Conservation (phyloP, 2,888 invertebrate species). For the Mythimna vitellina region DNA sequence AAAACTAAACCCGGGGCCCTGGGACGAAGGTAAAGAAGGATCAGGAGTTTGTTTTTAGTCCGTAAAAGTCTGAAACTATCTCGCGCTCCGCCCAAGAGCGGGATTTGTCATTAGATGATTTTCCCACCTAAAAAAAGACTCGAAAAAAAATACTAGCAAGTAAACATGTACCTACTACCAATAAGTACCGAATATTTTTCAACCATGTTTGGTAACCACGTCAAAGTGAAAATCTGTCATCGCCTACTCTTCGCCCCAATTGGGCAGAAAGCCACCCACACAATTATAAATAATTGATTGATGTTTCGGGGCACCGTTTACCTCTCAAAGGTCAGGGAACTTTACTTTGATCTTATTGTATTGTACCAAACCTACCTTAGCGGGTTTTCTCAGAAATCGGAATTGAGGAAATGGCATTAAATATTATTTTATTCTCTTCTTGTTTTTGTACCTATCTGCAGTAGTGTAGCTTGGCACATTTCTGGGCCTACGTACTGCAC, state of each 20-base stretch:
- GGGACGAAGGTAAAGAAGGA: too few relatives aligned
- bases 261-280: slow-evolving; percentile 7
- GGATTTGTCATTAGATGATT: too few relatives aligned
- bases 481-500: too few relatives aligned
- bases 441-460: background rate
- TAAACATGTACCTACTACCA: too few relatives aligned
- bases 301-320: slow-evolving; percentile 8
- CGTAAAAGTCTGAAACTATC: too few relatives aligned
- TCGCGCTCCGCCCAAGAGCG: too few relatives aligned
- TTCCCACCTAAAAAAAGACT: too few relatives aligned
- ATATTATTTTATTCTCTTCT: background rate
- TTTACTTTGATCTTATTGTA: slow-evolving; percentile 16
- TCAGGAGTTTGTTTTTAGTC: too few relatives aligned
- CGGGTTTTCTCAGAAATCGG: background rate
- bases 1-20: too few relatives aligned
- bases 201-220: background rate
- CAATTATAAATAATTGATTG: slow-evolving; percentile 35
- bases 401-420: background rate
- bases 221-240: slow-evolving; percentile 1
- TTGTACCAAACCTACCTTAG: slow-evolving; percentile 13
- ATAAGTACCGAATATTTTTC: background rate
- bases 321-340: slow-evolving; percentile 25
- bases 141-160: too few relatives aligned
- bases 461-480: background rate
- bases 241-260: background rate